Conservation (phyloP, 2,888 invertebrate species). For the Tridacna gigas region DNA sequence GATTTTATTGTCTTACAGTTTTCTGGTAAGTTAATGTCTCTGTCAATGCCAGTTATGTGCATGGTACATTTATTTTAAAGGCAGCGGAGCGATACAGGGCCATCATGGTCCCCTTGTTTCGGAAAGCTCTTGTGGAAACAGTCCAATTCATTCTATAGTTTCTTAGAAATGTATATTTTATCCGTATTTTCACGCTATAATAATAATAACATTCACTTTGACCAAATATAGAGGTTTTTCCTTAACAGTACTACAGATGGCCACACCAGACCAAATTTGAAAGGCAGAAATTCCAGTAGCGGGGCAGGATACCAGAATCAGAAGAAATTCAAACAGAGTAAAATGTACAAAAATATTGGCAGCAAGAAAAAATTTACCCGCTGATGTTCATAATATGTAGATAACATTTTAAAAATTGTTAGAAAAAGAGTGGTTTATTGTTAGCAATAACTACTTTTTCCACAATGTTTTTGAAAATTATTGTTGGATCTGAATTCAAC, state of each 20-base stretch:
- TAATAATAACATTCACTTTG: too few species aligned
- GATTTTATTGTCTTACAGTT: too few species aligned
- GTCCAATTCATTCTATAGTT: too few species aligned
- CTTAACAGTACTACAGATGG: constrained; percentile 1
- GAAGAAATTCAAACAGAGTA: constrained; percentile 68
- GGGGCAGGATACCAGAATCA: constrained; percentile 68
- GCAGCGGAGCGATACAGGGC: not conserved
- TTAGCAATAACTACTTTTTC: not conserved
- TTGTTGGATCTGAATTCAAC: too few species aligned
- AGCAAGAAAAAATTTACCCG: constrained; percentile 46
- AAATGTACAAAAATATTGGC: constrained; percentile 70
- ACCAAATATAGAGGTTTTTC: not conserved
- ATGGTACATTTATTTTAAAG: too few species aligned
- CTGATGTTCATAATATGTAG: not conserved
- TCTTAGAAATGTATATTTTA: too few species aligned
- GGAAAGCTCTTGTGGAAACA: not conserved
- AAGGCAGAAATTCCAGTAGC: constrained; percentile 52
- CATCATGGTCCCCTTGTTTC: not conserved
- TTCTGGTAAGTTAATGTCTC: too few species aligned
- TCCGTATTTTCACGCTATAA: too few species aligned
- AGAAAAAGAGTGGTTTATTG: not conserved
- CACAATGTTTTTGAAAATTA: too few species aligned
- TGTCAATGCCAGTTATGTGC: too few species aligned
- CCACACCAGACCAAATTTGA: not conserved
- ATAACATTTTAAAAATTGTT: not conserved